A percentile compares a stretch with the other conserved stretches of the same genome.
Conservation (phyloP, 2,113 vertebrate genomes). For the Steatornis caripensis region DNA sequence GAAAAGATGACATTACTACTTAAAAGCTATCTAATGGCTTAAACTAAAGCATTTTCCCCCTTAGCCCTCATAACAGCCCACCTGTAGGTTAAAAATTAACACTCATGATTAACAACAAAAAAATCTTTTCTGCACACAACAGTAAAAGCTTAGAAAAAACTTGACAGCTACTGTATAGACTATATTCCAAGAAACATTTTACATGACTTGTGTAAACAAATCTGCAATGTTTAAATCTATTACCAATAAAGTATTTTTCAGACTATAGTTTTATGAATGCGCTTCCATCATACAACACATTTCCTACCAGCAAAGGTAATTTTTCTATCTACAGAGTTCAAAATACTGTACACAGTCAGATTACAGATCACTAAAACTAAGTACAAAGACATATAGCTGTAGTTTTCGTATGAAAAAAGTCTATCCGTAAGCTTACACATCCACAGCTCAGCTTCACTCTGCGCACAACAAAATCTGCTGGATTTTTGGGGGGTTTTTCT, state of each 20-base stretch:
- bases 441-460: background rate
- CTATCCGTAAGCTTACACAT: background rate
- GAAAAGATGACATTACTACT: background rate
- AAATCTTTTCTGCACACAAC: background rate
- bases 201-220: background rate
- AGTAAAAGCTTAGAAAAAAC: background rate
- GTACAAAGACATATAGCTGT: background rate
- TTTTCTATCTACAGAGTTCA: background rate
- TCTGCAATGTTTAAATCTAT: background rate
- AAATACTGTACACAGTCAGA: background rate
- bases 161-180: background rate
- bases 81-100: background rate
- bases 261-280: background rate
- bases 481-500: background rate
- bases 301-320: background rate
- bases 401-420: background rate
- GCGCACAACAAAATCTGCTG: background rate
- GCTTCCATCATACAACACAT: background rate
- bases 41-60: background rate
- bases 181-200: background rate
- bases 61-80: background rate
- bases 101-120: background rate
- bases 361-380: background rate
- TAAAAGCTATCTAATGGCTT: background rate
- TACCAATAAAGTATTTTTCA: background rate